Percentiles rank a stretch among this genome's conserved stretches.
phyloP scores from a whole-genome alignment of 2,113 vertebrate species.

The Python bivittatus region DNA sequence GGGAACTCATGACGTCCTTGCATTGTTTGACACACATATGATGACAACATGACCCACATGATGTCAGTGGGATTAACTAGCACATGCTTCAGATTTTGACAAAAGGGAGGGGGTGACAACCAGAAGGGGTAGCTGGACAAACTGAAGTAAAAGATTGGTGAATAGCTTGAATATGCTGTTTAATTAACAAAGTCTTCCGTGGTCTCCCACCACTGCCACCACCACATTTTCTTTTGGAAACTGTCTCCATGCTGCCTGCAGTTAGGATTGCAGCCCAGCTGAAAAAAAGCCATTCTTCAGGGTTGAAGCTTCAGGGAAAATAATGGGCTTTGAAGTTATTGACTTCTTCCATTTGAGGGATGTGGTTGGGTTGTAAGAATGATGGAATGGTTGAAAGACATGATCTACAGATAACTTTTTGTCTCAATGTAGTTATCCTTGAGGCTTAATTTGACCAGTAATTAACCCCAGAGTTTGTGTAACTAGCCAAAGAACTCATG shows the following conservation, averaged over 20 bases:
- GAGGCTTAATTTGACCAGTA: background rate
- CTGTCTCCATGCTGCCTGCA: background rate
- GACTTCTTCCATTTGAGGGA: background rate
- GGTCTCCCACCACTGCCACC: background rate
- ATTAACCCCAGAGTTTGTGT: background rate
- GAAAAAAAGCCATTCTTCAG: background rate
- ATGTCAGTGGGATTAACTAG: background rate
- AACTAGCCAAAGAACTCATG: background rate
- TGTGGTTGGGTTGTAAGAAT: background rate
- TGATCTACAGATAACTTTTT: background rate
- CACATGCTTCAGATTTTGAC: background rate
- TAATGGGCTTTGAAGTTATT: background rate
- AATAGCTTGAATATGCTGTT: background rate
- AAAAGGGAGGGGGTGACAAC: background rate
- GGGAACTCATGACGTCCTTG: background rate
- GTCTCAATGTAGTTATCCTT: background rate
- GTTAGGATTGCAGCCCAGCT: background rate
- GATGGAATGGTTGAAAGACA: background rate
- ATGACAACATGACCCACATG: background rate
- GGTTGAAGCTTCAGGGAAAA: background rate
- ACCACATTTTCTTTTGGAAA: background rate
- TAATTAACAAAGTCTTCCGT: background rate
- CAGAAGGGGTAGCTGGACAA: background rate
- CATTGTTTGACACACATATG: background rate
- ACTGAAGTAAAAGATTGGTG: background rate